Evolutionary conservation across 35 echinoderm and acorn worm species (phyloP).

Genomic region (Anneissia japonica): DNA sequence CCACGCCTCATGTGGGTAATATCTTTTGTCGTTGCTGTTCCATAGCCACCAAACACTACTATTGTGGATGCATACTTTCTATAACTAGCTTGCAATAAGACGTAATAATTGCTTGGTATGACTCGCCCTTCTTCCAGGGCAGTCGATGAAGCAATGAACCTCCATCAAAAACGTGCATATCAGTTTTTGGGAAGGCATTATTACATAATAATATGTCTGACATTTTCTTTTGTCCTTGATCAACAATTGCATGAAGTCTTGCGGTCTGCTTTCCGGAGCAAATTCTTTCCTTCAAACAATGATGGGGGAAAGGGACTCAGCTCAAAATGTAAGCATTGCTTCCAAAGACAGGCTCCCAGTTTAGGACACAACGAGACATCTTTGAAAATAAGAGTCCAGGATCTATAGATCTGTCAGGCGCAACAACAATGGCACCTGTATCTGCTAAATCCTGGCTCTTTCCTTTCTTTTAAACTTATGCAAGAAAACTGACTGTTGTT

Average conservation of each 20-base stretch:
- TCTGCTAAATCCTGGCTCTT: slow-evolving; percentile 9
- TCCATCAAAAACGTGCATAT: neutral
- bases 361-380: slow-evolving; percentile 19
- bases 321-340: slow-evolving; percentile 31
- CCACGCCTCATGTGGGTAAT: too few species aligned
- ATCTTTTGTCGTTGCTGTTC: too few species aligned
- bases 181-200: neutral
- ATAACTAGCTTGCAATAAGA: too few species aligned
- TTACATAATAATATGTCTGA: neutral
- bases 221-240: neutral
- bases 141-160: neutral
- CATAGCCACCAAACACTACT: too few species aligned
- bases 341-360: neutral
- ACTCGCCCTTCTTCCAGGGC: neutral
- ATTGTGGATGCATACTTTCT: too few species aligned
- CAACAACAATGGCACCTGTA: neutral
- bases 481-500: slow-evolving; percentile 13
- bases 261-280: slow-evolving; percentile 23
- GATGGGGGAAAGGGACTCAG: slow-evolving; percentile 26
- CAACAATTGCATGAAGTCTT: slow-evolving; percentile 6
- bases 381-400: slow-evolving; percentile 38
- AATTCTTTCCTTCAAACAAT: slow-evolving; percentile 14
- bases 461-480: slow-evolving; percentile 27
- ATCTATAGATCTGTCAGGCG: slow-evolving; percentile 35
- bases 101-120: too few species aligned